These are phyloP conservation scores for Sciurus vulgaris DNA, from an alignment of 2,797 vertebrate species.

Conservation along the genomic window DNA sequence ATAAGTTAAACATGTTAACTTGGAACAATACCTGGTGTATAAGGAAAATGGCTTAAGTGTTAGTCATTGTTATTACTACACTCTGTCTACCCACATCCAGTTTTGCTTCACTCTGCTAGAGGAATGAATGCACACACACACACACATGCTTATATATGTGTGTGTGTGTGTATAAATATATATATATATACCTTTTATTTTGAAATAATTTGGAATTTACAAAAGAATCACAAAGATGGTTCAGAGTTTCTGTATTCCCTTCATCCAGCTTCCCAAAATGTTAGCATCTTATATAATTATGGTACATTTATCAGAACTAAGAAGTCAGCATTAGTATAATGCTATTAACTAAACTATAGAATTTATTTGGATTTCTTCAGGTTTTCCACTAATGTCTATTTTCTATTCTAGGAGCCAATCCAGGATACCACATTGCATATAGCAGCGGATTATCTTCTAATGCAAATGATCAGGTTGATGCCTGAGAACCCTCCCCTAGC, in stretches of 20 bases:
- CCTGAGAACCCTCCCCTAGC: background rate
- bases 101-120: conserved; percentile 35
- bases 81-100: background rate
- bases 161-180: background rate
- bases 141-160: background rate
- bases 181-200: background rate
- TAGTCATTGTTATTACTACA: conserved; percentile 9
- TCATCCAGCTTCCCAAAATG: background rate
- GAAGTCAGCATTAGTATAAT: background rate
- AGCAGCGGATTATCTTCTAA: background rate
- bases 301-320: conserved; percentile 25
- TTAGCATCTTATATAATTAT: background rate
- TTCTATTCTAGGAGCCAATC: background rate
- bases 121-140: no score
- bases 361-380: background rate
- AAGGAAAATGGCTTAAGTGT: conserved; percentile 17
- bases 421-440: background rate
- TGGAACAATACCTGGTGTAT: background rate
- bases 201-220: conserved; percentile 36
- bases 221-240: background rate
- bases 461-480: background rate
- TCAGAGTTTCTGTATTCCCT: background rate
- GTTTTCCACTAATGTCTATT: background rate
- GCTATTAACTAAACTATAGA: background rate
- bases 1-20: background rate